A percentile compares a stretch with the other conserved stretches of the same genome.
Conservation (phyloP, 2,797 vertebrate genomes). For the Jordanella pulchra region DNA sequence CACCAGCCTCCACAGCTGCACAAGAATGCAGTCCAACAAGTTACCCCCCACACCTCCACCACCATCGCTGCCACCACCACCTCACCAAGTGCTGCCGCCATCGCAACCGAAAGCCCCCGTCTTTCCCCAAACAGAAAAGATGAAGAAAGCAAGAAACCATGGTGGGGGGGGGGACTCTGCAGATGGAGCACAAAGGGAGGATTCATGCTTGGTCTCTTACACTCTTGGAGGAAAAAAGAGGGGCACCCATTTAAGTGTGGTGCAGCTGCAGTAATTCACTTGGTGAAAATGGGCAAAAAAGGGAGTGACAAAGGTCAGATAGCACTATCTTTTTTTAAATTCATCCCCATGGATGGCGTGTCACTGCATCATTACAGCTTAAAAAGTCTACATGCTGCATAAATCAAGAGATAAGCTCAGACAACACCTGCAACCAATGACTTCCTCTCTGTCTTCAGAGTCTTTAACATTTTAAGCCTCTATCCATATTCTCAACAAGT, state of each 20-base stretch:
- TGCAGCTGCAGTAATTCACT: conserved; percentile 87
- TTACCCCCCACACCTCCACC: conserved; percentile 50
- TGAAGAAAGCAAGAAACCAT: conserved; percentile 72
- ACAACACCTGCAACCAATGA: conserved; percentile 57
- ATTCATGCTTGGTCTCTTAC: conserved; percentile 80
- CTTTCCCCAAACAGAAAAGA: conserved; percentile 68
- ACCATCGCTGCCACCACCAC: conserved; percentile 67
- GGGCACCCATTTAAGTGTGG: conserved; percentile 83
- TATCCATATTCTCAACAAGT: not conserved
- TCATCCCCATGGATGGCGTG: conserved; percentile 66
- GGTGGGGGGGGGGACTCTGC: conserved; percentile 67
- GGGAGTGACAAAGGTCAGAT: conserved; percentile 77
- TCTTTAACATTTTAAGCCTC: not conserved
- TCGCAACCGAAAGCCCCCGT: conserved; percentile 68
- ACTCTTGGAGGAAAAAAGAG: conserved; percentile 70
- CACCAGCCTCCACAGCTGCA: conserved; percentile 85
- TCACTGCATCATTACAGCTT: conserved; percentile 60
- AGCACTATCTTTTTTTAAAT: conserved; percentile 77
- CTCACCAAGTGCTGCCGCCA: conserved; percentile 68
- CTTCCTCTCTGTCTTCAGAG: not conserved
- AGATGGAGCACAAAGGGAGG: conserved; percentile 83
- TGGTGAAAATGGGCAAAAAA: conserved; percentile 76
- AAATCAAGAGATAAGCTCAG: conserved; percentile 27
- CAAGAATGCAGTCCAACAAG: conserved; percentile 84
- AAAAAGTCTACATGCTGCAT: conserved; percentile 34